Evolutionary conservation across 2,888 invertebrate species (phyloP), one percentile per base, ranked within the genome.

Genomic region (Nomada goodeniana): DNA sequence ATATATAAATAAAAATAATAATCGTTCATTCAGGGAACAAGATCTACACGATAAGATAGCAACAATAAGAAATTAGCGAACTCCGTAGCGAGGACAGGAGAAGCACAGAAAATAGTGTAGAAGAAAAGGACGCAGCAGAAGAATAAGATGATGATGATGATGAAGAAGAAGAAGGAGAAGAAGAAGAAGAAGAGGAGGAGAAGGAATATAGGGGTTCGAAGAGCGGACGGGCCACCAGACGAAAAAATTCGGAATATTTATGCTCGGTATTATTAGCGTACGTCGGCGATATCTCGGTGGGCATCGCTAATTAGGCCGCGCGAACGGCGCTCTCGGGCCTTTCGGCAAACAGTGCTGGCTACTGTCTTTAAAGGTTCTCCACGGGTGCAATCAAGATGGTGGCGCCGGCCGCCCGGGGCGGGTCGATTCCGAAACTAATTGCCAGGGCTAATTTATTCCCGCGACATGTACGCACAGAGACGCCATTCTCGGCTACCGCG

Each of bases 221-320:
- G 74, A 82, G 75, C 68, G 84, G 84, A 85, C 81, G 84, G 83
- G 84, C 84, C 81, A 79, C 59, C 86, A 90, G 91, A 91, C 90
- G 89, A 92, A 92, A 92, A 90, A 92, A 92, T 91, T 90, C 86
- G 87, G 90, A 92, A 92, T 93, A 93, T 93, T 93, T 93, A 92
- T 93, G 93, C 89, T 90, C 90, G 90, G 92, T 93, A 92, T 93
- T 93, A 92, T 93, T 92, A 93, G 92, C 91, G 92, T 92, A 91
- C 88, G 90, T 91, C 86, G 90, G 89, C 88, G 92, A 92, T 93
- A 93, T 93, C 93, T 92, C 91, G 89, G 91, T 92, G 93, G 92
- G 93, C 92, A 93, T 93, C 93, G 92, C 93, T 93, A 93, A 93
- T 93, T 93, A 93, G 93, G 91, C 91, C 90, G 92, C 91, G 89